Evolutionary conservation across 2,113 vertebrate genomes (phyloP).

Genomic region (Parus major): DNA sequence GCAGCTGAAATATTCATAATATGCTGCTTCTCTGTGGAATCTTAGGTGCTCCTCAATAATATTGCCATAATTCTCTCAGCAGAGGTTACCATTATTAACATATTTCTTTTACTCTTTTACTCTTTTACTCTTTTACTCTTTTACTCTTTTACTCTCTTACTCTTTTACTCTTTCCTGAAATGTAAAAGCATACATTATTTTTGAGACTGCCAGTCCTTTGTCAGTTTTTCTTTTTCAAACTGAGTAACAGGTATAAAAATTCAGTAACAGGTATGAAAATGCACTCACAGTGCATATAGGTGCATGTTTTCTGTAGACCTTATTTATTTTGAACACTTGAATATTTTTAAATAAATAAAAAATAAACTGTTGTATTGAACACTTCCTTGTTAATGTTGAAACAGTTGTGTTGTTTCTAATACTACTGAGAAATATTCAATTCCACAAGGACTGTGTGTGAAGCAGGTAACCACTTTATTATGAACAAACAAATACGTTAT

Average conservation of each 20-base stretch:
- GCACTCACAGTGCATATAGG: neutral
- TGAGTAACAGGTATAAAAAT: neutral
- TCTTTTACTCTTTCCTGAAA: neutral
- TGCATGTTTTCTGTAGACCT: neutral
- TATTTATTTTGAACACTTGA: neutral
- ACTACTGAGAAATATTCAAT: neutral
- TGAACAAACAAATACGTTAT: neutral
- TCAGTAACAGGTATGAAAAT: neutral
- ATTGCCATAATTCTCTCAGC: neutral
- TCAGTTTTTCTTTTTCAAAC: neutral
- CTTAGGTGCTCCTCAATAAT: neutral
- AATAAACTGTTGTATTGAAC: neutral
- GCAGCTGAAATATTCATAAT: neutral
- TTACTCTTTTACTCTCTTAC: neutral
- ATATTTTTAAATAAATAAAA: neutral
- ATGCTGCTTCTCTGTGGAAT: neutral
- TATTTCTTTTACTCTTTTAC: neutral
- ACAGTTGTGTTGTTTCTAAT: neutral
- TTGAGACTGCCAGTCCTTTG: neutral
- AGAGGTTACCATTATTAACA: neutral
- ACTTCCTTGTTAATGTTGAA: neutral
- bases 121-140: neutral
- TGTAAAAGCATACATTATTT: neutral
- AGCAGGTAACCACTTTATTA: neutral
- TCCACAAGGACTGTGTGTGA: neutral